A percentile compares a stretch with the other conserved stretches of the same genome.
phyloP scores from a whole-genome alignment of 2,113 vertebrate species.

The Erinaceus europaeus region DNA sequence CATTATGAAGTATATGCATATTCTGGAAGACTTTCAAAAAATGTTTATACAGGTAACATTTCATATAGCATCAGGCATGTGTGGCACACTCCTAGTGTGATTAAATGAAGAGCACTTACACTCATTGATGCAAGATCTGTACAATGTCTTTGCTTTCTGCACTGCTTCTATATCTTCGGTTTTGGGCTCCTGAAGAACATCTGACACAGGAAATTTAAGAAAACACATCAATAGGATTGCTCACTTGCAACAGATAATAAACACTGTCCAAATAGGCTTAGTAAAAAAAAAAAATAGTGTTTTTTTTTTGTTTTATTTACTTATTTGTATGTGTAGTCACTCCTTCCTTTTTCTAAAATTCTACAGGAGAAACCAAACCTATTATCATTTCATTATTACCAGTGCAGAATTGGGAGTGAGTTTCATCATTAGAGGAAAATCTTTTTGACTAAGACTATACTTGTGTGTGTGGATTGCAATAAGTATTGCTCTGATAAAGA shows the following conservation, averaged over 20 bases:
- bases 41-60: too few relatives aligned
- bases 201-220: conserved; percentile 78
- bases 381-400: background rate
- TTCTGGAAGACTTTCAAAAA: background rate
- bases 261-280: background rate
- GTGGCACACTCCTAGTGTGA: too few relatives aligned
- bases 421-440: background rate
- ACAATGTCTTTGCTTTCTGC: conserved; percentile 93
- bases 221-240: background rate
- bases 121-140: conserved; percentile 94
- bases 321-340: background rate
- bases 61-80: too few relatives aligned
- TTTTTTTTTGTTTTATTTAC: too few relatives aligned
- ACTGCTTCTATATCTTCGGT: conserved; percentile 83
- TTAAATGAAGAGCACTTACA: conserved; percentile 86
- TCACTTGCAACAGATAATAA: background rate
- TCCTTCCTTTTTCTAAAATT: background rate
- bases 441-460: conserved; percentile 12
- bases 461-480: background rate
- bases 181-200: conserved; percentile 87
- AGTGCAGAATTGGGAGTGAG: background rate
- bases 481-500: background rate
- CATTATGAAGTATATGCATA: background rate
- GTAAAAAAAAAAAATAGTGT: too few relatives aligned
- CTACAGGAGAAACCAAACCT: background rate